A percentile compares a stretch with the other conserved stretches of the same genome.
Evolutionary conservation across 2,797 vertebrate genomes (phyloP).

Genomic region (Gymnodraco acuticeps): DNA sequence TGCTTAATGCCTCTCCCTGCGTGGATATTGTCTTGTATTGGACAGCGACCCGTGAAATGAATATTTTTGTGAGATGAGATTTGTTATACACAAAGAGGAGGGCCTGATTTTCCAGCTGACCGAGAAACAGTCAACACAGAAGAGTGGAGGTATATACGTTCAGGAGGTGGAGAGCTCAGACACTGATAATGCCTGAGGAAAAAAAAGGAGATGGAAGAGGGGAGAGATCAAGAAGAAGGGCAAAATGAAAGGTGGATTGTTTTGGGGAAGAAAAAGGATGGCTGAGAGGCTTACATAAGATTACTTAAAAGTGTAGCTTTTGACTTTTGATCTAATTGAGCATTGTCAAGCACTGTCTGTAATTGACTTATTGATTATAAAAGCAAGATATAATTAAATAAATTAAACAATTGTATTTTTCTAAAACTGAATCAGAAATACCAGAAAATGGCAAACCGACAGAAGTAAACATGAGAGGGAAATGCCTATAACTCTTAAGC

Average conservation of each 20-base stretch:
- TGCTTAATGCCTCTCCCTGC: constrained; percentile 71
- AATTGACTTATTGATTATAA: no score
- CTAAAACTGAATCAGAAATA: not conserved
- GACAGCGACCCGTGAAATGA: constrained; percentile 80
- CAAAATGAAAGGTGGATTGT: not conserved
- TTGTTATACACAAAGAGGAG: constrained; percentile 64
- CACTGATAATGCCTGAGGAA: constrained; percentile 24
- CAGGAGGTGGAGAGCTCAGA: constrained; percentile 12
- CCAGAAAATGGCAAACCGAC: not conserved
- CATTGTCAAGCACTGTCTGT: not conserved
- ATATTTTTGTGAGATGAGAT: constrained; percentile 79
- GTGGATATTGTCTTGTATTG: constrained; percentile 75
- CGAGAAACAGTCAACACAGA: constrained; percentile 40
- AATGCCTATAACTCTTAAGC: not conserved
- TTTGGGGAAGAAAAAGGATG: not conserved
- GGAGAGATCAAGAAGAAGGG: constrained; percentile 1
- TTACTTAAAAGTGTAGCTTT: not conserved
- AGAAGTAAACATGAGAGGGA: not conserved
- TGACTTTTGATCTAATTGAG: not conserved
- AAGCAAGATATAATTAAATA: no score
- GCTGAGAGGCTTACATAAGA: not conserved
- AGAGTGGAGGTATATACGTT: constrained; percentile 42
- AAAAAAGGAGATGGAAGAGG: not conserved
- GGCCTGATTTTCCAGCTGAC: constrained; percentile 42
- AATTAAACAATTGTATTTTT: not conserved